A percentile compares a stretch with the other conserved stretches of the same genome.
Evolutionary conservation across 1,140 invertebrate species (phyloP).

Genomic region (Drosophila athabasca): DNA sequence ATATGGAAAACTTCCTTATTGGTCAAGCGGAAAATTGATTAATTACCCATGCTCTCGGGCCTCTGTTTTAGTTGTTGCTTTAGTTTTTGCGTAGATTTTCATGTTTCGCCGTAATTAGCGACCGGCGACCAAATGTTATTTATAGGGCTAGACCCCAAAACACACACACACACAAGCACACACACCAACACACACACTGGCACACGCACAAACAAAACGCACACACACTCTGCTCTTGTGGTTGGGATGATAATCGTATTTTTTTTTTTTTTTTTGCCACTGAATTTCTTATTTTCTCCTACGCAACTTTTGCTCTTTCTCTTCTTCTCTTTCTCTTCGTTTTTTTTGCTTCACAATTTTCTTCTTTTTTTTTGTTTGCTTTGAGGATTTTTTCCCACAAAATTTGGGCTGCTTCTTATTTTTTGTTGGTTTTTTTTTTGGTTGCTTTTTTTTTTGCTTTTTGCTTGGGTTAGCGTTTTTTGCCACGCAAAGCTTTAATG

Average conservation of each 20-base stretch:
- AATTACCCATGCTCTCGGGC: conserved; percentile 58
- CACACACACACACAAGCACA: conserved; percentile 4
- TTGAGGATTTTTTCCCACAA: conserved; percentile 25
- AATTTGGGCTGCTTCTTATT: conserved; percentile 14
- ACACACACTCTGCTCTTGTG: conserved; percentile 18
- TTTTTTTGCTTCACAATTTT: conserved; percentile 34
- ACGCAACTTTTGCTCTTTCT: conserved; percentile 36
- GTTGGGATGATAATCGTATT: conserved; percentile 69
- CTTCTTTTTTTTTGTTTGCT: conserved; percentile 30
- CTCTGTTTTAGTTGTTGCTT: conserved; percentile 52
- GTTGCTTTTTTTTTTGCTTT: conserved; percentile 40
- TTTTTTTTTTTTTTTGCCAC: conserved; percentile 9
- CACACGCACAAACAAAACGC: background rate
- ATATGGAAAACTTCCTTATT: conserved; percentile 58
- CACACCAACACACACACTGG: background rate
- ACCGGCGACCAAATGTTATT: conserved; percentile 58
- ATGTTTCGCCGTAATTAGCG: conserved; percentile 79
- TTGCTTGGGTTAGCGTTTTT: conserved; percentile 57
- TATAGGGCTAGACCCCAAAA: conserved; percentile 51
- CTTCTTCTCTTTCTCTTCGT: conserved; percentile 17
- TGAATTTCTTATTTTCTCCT: conserved; percentile 37
- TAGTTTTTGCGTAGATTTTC: conserved; percentile 73
- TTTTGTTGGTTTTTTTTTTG: conserved; percentile 27
- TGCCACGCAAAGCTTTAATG: conserved; percentile 81
- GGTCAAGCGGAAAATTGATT: conserved; percentile 81